Base-by-base conservation (phyloP, 2,797 vertebrate species). In the Pogonophryne albipinna region DNA sequence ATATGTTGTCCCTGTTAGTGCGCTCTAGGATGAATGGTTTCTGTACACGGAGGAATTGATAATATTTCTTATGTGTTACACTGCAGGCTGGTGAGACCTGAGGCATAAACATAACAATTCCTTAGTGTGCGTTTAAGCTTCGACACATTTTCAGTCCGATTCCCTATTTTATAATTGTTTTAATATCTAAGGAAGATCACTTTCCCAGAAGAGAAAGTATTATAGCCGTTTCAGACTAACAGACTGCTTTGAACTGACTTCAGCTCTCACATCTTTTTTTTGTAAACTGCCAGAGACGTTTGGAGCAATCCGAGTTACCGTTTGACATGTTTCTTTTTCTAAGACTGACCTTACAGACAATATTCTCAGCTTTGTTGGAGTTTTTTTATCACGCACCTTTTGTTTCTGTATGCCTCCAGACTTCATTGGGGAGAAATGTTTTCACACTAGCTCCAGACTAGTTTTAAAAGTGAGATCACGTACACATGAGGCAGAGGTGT, bases 241-340 rank as follows among this genome's bases (percentile, higher is more conserved):
- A 53, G 10, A 66, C 41, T 2, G 15, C 62, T 85, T 79, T 89
- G 64, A 82, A 74, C 31, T 44, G 49, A 59, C 67, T 82, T 78
- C 60, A 44, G 74, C 20, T 66, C 66, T 71, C 47, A 6, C 17
- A 74, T 62, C 15, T 66, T 63, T 70, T 41, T 53, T 76, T 71
- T 73, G 53, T 20, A 14, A 68, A 51, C 68, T 66, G 68, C 57
- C 66, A 56, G 20, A 65, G 60, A 17, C 31, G 4, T 41, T 42
- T 17, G 6, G 31, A 49, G 47, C 44, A 16, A 0, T 63, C 50
- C 3, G 42, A 74, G 31, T 17, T 41, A 0, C n/a, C 8, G 38
- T 62, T 69, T 81, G 65, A 68, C 34, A 23, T 19, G 34, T 15
- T 60, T 31, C 23, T 5, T 53, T 60, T 47, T 60, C 60, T 6